Conservation (phyloP, 1,140 invertebrate genomes). For the Rhynchophorus ferrugineus region DNA sequence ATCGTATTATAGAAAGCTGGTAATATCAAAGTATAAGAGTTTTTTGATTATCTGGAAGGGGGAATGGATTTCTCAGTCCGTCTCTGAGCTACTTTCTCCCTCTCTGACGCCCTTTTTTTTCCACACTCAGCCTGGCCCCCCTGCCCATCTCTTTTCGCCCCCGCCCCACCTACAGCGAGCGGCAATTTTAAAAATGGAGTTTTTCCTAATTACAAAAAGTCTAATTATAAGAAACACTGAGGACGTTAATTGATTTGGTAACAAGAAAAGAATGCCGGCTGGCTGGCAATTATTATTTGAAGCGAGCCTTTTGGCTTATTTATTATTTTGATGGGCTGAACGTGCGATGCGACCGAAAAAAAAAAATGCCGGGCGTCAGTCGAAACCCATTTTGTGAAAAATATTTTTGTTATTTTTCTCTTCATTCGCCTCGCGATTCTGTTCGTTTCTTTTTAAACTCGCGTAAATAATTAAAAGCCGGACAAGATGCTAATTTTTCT, state of each 20-base stretch:
- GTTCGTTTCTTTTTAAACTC: no score
- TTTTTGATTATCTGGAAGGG: no score
- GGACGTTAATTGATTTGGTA: slow-evolving; percentile 36
- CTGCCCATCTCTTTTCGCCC: slow-evolving; percentile 18
- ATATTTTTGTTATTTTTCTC: not conserved
- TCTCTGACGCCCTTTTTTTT: not conserved
- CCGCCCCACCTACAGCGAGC: slow-evolving; percentile 24
- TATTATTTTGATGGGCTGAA: slow-evolving; percentile 29
- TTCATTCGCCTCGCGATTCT: no score
- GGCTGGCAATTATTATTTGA: slow-evolving; percentile 29
- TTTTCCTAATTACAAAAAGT: slow-evolving; percentile 31
- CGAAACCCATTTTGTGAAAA: not conserved
- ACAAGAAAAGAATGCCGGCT: slow-evolving; percentile 32
- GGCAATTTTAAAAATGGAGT: slow-evolving; percentile 37
- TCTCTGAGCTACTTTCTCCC: no score
- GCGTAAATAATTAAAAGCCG: no score
- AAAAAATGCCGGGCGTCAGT: not conserved
- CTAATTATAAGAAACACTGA: slow-evolving; percentile 35
- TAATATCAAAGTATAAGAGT: no score
- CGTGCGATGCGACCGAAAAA: slow-evolving; percentile 10
- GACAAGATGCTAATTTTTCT: no score
- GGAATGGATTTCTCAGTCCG: no score
- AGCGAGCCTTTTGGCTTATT: slow-evolving; percentile 22
- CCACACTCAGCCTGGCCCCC: slow-evolving; percentile 20
- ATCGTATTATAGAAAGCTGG: no score